phyloP scores from a whole-genome alignment of 2,888 invertebrate species.

The Hesperia comma region DNA sequence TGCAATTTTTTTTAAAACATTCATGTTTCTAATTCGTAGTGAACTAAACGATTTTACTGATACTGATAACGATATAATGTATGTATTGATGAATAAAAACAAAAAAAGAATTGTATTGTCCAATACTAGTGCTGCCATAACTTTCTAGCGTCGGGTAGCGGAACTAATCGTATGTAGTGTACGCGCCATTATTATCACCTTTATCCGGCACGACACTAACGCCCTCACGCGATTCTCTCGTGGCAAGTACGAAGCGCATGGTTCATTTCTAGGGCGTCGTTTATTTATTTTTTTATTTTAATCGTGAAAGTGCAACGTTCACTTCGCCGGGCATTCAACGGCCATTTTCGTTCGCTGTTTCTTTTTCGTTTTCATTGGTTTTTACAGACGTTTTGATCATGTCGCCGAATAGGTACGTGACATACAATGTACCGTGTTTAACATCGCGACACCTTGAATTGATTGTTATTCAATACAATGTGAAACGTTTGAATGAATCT shows the following conservation, averaged over 20 bases:
- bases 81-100: neutral
- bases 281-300: constrained; percentile 74
- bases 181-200: constrained; percentile 35
- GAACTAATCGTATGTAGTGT: constrained; percentile 59
- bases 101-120: constrained; percentile 21
- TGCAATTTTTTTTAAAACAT: too few relatives aligned
- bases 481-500: constrained; percentile 14
- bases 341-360: constrained; percentile 72
- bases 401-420: constrained; percentile 55
- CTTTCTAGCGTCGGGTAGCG: constrained; percentile 71
- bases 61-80: neutral
- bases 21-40: too few relatives aligned
- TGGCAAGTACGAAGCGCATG: constrained; percentile 62
- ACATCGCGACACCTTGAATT: constrained; percentile 37
- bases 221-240: constrained; percentile 52
- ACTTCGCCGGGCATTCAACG: constrained; percentile 76
- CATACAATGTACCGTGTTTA: constrained; percentile 44
- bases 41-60: too few relatives aligned
- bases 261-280: constrained; percentile 72
- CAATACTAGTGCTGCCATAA: constrained; percentile 60
- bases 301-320: constrained; percentile 82
- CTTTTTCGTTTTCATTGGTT: constrained; percentile 76
- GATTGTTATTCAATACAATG: constrained; percentile 10
- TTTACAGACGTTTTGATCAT: constrained; percentile 76
- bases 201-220: constrained; percentile 53